These are phyloP conservation scores for Rhodinocichla rosea DNA, from an alignment of 2,113 vertebrate species.

Conservation along the genomic window DNA sequence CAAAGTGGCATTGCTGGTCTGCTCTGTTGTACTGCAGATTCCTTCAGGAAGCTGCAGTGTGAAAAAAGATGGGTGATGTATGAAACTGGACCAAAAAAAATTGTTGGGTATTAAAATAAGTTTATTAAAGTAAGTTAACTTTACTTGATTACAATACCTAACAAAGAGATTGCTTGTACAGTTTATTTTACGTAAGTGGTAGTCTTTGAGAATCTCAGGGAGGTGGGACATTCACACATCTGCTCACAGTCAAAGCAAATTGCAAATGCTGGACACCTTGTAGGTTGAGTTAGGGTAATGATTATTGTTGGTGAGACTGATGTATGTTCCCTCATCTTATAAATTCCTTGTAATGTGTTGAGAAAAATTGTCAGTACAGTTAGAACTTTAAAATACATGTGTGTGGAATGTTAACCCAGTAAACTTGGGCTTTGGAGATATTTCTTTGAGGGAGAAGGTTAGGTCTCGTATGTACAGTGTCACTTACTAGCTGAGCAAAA, in stretches of 20 bases:
- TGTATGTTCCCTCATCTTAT: neutral
- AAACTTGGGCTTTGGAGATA: neutral
- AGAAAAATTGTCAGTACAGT: neutral
- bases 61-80: fast-evolving
- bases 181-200: neutral
- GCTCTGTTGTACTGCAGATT: neutral
- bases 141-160: neutral
- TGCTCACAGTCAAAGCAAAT: neutral
- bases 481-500: neutral
- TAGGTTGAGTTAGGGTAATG: neutral
- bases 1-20: neutral
- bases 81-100: neutral
- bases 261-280: neutral
- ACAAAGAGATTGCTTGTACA: neutral
- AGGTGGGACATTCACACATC: neutral
- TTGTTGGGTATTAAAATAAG: neutral
- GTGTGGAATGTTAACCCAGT: fast-evolving
- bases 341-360: neutral
- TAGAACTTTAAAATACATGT: fast-evolving
- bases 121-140: neutral
- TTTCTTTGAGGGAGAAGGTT: neutral
- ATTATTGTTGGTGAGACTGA: neutral
- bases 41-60: neutral
- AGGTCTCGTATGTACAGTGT: neutral
- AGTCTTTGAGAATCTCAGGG: neutral